A percentile compares a stretch with the other conserved stretches of the same genome.
Evolutionary conservation across 2,113 vertebrate genomes (phyloP).

Genomic region (Dendropsophus ebraccatus): DNA sequence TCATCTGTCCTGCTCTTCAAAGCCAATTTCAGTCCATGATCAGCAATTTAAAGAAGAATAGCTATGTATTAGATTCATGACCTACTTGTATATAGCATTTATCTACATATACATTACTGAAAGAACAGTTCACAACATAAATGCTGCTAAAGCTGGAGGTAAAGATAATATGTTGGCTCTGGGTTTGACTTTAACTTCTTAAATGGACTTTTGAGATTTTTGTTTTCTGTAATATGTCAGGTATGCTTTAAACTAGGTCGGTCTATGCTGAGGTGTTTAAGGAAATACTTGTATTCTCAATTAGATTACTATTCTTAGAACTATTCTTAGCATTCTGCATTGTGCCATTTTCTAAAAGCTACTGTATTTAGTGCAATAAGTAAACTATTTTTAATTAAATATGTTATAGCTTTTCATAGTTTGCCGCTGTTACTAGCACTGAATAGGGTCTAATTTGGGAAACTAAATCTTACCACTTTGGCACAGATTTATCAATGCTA

Average conservation of each 20-base stretch:
- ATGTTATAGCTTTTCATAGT: too few species aligned
- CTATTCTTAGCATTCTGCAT: not conserved
- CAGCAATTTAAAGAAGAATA: conserved; percentile 23
- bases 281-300: not conserved
- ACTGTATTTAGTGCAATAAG: too few species aligned
- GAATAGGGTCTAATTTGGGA: too few species aligned
- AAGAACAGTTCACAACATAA: not conserved
- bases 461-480: too few species aligned
- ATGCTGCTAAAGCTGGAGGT: not conserved
- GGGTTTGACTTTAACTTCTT: not conserved
- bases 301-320: not conserved
- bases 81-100: not conserved
- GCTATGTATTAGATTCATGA: conserved; percentile 12
- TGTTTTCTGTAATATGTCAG: too few species aligned
- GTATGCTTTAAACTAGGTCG: too few species aligned
- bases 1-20: conserved; percentile 36
- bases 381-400: too few species aligned
- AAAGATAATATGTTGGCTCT: not conserved
- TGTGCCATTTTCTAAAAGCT: too few species aligned
- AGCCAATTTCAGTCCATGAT: conserved; percentile 24
- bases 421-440: too few species aligned
- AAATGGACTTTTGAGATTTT: too few species aligned
- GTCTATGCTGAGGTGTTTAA: not conserved
- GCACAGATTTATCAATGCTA: too few species aligned
- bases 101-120: not conserved